Base-by-base conservation (phyloP, 2,888 invertebrate species). In the Euclidia mi region DNA sequence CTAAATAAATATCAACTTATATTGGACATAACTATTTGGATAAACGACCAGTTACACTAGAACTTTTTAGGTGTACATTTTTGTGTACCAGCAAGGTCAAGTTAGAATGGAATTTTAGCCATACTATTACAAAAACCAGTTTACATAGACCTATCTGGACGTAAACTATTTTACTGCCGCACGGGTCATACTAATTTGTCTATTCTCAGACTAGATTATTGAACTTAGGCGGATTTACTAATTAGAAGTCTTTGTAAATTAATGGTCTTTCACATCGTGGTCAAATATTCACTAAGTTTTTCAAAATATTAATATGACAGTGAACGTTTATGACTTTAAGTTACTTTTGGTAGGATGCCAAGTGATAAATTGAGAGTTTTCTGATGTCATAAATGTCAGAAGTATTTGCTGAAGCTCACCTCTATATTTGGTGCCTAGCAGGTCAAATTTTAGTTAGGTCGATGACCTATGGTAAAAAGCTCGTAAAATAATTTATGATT, bases 271-370 rank as follows among this genome's bases (percentile, higher is more conserved):
- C 20, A 25, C 20, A 6, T 25, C 7, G 20, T 25, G 20, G 4
- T 25, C 20, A 25, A 25, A 7, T 25, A 25, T 7, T 7, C 20
- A 25, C 20, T 25, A 25, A 25, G 15, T 38, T 15, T 15, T 17
- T 18, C 12, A 41, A 41, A n/a, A 20, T 41, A 41, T 25, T 41
- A 15, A 15, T 29, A 29, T n/a, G 9, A 29, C 2, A 29, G n/a
- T 29, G 3, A 32, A 32, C 4, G n/a, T n/a, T n/a, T 0, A 32
- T 32, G 11, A 11, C 11, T 32, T 32, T 11, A 3, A 32, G 3
- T 32, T 11, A 3, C 11, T 32, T 3, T 32, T 32, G 32, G 12
- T 4, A 0, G 11, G 32, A 0, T 32, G 32, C 32, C 32, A 32
- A 17, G 35, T 2, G 14, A 35, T 35, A 35, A 35, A 32, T 32